Percentiles rank a stretch among this genome's conserved stretches.
phyloP scores from a whole-genome alignment of 2,888 invertebrate species.

The Cremastinae sp. region DNA sequence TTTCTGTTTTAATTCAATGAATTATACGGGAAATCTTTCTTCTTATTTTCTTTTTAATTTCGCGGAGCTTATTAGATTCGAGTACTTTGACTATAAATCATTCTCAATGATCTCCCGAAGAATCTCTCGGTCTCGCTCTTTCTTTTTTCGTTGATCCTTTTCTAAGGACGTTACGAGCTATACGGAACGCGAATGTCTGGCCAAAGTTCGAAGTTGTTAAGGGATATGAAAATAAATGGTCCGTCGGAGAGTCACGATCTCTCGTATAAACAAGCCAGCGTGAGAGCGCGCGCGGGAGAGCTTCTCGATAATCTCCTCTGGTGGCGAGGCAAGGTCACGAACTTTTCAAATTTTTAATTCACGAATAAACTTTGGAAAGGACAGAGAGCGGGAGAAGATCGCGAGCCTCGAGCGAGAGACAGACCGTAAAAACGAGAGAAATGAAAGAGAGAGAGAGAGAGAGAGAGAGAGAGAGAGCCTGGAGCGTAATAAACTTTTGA shows the following conservation, averaged over 20 bases:
- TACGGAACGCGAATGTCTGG: background rate
- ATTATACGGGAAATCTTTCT: too few species aligned
- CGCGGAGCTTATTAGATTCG: too few species aligned
- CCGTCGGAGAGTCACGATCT: constrained; percentile 10
- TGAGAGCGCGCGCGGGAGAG: background rate
- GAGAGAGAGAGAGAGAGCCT: too few species aligned
- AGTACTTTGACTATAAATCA: background rate
- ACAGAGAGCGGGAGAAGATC: too few species aligned
- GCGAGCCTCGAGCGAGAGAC: too few species aligned
- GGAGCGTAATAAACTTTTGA: constrained; percentile 48
- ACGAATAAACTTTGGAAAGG: constrained; percentile 42
- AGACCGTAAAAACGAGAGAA: background rate
- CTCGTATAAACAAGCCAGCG: too few species aligned
- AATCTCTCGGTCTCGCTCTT: constrained; percentile 28
- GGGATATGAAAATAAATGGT: constrained; percentile 40
- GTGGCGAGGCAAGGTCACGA: constrained; percentile 10
- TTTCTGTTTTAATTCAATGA: too few species aligned
- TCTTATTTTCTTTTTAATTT: too few species aligned
- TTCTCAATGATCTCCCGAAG: background rate
- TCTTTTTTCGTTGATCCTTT: constrained; percentile 12
- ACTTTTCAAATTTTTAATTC: constrained; percentile 47
- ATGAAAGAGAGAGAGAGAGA: background rate
- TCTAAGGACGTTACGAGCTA: constrained; percentile 4
- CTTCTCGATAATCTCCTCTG: constrained; percentile 25
- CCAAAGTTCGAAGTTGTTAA: constrained; percentile 18